Evolutionary conservation across 2,113 vertebrate genomes (phyloP).

Genomic region (Protobothrops mucrosquamatus): DNA sequence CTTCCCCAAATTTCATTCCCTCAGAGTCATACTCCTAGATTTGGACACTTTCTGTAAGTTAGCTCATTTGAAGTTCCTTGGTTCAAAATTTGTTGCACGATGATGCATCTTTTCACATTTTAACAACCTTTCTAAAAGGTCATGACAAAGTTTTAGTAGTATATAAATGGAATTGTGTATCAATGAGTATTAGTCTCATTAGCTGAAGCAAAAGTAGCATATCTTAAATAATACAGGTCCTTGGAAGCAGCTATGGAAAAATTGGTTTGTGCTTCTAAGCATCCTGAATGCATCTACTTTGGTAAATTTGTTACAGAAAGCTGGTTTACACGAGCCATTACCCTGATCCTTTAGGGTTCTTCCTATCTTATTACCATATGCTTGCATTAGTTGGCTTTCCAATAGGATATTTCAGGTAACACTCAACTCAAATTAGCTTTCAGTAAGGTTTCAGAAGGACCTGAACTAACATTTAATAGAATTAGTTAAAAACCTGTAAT

Average conservation of each 20-base stretch:
- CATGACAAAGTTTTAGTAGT: neutral
- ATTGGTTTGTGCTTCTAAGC: neutral
- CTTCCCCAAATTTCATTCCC: neutral
- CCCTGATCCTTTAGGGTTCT: neutral
- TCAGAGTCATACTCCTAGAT: neutral
- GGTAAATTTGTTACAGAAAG: neutral
- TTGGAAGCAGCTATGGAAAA: neutral
- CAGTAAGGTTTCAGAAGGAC: conserved; percentile 42
- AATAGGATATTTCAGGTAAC: neutral
- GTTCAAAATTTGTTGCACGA: neutral
- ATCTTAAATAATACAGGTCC: neutral
- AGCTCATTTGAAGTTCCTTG: neutral
- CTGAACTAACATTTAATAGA: conserved; percentile 40
- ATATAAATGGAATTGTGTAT: neutral
- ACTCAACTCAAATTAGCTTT: neutral
- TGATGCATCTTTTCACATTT: neutral
- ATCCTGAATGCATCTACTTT: neutral
- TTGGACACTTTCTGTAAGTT: neutral
- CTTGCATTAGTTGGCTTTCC: neutral
- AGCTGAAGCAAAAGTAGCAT: neutral
- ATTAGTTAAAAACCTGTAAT: conserved; percentile 53
- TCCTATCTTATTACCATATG: neutral
- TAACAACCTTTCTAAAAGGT: neutral
- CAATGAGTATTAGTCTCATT: neutral
- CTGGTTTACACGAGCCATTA: neutral